Percentiles rank a stretch among this genome's conserved stretches.
phyloP scores from a whole-genome alignment of 1,140 invertebrate genomes.

The Triops longicaudatus region DNA sequence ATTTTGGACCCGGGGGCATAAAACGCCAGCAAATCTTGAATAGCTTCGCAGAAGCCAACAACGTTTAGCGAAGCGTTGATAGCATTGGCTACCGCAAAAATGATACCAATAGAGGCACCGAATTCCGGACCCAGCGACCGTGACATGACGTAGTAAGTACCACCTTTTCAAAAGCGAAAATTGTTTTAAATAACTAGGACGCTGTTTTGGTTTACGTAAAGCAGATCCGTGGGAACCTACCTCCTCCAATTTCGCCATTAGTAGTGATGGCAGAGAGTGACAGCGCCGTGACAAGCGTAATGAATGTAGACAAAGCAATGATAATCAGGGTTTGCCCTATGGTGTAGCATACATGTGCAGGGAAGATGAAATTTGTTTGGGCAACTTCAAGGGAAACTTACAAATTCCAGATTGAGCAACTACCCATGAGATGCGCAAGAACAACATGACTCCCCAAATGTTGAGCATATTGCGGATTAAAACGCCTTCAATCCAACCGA shows the following conservation, averaged over 20 bases:
- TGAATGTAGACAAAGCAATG: conserved; percentile 75
- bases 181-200: not conserved
- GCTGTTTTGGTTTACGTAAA: not conserved
- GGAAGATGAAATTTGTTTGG: not conserved
- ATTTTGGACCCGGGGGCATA: conserved; percentile 29
- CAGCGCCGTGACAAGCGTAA: conserved; percentile 91
- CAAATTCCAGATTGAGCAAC: conserved; percentile 70
- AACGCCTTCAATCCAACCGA: conserved; percentile 28
- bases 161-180: conserved; percentile 40
- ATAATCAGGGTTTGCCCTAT: conserved; percentile 50
- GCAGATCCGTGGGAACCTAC: conserved; percentile 42
- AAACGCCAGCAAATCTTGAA: conserved; percentile 42
- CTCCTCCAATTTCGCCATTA: conserved; percentile 98
- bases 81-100: conserved; percentile 55
- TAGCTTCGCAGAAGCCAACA: conserved; percentile 54
- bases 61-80: conserved; percentile 55
- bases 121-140: conserved; percentile 56
- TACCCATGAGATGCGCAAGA: conserved; percentile 72
- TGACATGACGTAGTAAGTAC: conserved; percentile 54
- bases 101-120: conserved; percentile 54
- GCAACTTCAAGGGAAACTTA: conserved; percentile 21
- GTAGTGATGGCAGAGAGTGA: conserved; percentile 96
- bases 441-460: conserved; percentile 82
- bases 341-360: not conserved
- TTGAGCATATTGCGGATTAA: conserved; percentile 32